Evolutionary conservation across 2,113 vertebrate genomes (phyloP), one percentile per base, ranked within the genome.

Genomic region (Daubentonia madagascariensis): DNA sequence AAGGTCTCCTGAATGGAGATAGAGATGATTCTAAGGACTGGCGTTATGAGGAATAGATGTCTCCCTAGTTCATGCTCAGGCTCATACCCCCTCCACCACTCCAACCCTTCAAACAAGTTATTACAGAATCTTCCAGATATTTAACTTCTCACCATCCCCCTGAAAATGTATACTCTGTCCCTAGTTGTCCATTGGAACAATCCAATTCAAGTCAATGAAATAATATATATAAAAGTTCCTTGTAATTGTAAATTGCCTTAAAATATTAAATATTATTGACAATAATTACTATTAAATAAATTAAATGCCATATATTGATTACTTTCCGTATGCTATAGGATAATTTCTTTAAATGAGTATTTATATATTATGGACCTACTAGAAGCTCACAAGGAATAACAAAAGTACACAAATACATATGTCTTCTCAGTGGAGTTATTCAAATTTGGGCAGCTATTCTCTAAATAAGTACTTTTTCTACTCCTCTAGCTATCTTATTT

Each of bases 161-260:
- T 70, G 28, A 73, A 81, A 92, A 87, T 59, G 61, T 59, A 78
- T 59, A 25, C 13, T 91, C 25, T 75, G 28, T 81, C 61, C 67
- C 76, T 85, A 45, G 23, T 89, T 48, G 79, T 43, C 45, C 28
- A 48, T 1, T 87, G 63, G 61, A 93, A 90, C 30, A 89, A 90
- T 89, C 13, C 25, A 89, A 63, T 94, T 94, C 35, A 72, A 86
- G 70, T 89, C n/a, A 78, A 25, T 79, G 61, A 90, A 94, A 89
- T 75, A 65, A 81, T 25, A 92, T 3, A 40, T 89, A 43, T 13
- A 43, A 57, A 78, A 78, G 14, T 78, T 86, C n/a, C 18, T 94
- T 93, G 3, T 67, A 68, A 87, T 61, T 93, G n/a, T 63, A 91
- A 88, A 93, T 5, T 68, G 11, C 54, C 73, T 95, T 85, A 85